Conservation (phyloP, 2,113 vertebrate genomes). For the Glaucomys volans region DNA sequence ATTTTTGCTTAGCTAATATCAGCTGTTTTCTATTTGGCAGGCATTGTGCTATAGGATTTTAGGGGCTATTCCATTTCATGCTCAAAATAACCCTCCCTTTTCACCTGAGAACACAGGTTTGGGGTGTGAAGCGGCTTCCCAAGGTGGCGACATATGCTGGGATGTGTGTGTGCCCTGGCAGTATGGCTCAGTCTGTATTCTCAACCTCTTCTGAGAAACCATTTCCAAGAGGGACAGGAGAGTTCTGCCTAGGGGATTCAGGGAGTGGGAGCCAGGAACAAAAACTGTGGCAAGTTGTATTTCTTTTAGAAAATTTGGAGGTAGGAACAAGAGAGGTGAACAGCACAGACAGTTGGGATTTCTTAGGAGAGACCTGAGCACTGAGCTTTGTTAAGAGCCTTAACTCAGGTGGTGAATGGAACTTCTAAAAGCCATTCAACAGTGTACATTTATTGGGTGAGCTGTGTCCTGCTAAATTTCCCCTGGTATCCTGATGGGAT, state of each 20-base stretch:
- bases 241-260: not conserved
- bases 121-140: not conserved
- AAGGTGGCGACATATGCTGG: accelerated
- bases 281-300: not conserved
- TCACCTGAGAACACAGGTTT: not conserved
- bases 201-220: not conserved
- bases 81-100: not conserved
- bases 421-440: not conserved
- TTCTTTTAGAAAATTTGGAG: not conserved
- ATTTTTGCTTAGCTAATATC: not conserved
- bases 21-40: not conserved
- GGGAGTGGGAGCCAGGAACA: not conserved
- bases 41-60: not conserved
- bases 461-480: not conserved
- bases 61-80: not conserved
- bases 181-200: not conserved
- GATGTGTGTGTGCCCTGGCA: not conserved
- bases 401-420: not conserved
- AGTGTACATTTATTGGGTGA: not conserved
- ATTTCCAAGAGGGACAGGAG: not conserved
- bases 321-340: not conserved
- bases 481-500: not conserved
- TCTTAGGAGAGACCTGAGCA: not conserved
- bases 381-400: not conserved
- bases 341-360: not conserved